phyloP scores from a whole-genome alignment of 2,113 vertebrate species.

The Castor canadensis region DNA sequence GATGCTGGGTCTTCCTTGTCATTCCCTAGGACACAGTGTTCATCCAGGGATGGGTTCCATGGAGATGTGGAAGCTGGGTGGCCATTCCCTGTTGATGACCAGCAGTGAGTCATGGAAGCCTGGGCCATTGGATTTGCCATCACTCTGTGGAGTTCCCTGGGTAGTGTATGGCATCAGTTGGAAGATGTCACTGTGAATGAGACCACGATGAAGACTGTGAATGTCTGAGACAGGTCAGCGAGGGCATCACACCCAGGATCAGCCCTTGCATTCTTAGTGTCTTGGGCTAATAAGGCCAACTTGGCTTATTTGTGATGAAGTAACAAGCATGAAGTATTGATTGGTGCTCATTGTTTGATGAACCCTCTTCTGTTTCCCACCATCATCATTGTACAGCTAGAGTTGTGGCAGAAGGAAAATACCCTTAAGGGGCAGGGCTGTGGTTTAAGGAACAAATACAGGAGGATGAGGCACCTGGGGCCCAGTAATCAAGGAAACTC shows the following conservation, averaged over 20 bases:
- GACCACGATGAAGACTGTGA: background rate
- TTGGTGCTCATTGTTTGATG: background rate
- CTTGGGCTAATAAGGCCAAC: background rate
- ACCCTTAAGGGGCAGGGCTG: fast-evolving
- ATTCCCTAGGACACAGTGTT: background rate
- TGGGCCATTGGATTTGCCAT: background rate
- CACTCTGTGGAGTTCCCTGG: fast-evolving
- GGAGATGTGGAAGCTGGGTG: too few relatives aligned
- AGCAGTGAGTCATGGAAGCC: background rate
- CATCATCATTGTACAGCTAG: fast-evolving
- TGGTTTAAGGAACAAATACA: background rate
- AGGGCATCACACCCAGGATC: background rate
- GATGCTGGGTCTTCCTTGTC: fast-evolving
- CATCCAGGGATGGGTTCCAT: background rate
- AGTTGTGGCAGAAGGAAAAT: background rate
- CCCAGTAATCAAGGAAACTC: background rate
- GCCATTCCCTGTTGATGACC: background rate
- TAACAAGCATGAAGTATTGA: fast-evolving
- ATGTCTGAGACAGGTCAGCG: background rate
- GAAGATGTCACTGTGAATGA: fast-evolving
- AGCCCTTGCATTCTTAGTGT: background rate
- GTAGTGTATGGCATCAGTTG: too few relatives aligned
- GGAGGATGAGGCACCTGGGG: too few relatives aligned
- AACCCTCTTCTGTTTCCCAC: background rate
- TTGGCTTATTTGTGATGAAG: background rate